Conservation (phyloP, 2,113 vertebrate species). For the rabbit (Oryctolagus cuniculus) region DNA sequence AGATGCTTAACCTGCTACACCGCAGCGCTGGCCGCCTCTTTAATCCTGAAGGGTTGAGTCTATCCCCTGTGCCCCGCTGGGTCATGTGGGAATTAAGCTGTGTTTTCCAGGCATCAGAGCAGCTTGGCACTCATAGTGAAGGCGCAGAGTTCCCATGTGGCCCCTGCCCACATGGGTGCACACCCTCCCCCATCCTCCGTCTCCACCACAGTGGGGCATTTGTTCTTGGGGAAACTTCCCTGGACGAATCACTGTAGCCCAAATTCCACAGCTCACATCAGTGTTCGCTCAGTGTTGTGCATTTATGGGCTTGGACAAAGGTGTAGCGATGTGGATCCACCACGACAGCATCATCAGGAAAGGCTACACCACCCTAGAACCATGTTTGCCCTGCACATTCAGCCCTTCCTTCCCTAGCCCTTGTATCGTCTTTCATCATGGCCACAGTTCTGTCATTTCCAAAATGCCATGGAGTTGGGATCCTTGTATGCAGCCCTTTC, state of each 20-base stretch:
- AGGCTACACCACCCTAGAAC: neutral
- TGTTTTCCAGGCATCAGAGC: neutral
- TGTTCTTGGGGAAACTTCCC: neutral
- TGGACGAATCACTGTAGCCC: rapidly evolving
- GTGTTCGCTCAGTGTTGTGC: neutral
- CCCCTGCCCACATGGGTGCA: rapidly evolving
- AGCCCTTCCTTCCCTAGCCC: neutral
- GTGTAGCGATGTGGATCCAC: neutral
- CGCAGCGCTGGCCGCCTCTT: no score
- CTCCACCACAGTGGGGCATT: no score
- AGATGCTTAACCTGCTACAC: no score
- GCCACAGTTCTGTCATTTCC: neutral
- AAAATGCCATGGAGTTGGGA: neutral
- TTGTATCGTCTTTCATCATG: neutral
- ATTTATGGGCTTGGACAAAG: neutral
- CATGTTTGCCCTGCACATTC: neutral
- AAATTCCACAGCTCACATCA: neutral
- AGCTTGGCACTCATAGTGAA: neutral
- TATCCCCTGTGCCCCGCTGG: neutral
- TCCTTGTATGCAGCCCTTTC: neutral
- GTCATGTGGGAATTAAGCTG: neutral
- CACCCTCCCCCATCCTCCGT: no score
- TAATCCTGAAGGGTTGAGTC: neutral
- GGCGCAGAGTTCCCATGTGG: no score
- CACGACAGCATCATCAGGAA: neutral